Evolutionary conservation across 1,140 invertebrate genomes (phyloP), one percentile per base, ranked within the genome.

Genomic region (Zaprionus gabonicus): DNA sequence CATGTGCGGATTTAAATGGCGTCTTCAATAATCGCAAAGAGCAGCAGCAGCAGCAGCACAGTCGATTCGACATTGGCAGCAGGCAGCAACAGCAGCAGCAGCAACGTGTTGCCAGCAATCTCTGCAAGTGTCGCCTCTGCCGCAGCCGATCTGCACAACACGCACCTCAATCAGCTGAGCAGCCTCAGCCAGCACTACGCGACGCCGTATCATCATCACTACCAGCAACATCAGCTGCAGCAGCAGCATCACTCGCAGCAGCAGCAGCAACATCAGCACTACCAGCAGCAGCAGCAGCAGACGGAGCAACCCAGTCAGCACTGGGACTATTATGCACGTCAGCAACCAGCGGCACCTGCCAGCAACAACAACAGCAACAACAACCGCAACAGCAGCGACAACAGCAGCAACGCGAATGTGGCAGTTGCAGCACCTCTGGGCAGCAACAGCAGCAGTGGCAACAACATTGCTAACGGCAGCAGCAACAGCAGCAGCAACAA

Each of bases 1-100:
- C 91, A 66, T 58, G 67, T 76, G 62, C 58, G 83, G 58, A 69
- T 77, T 87, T 92, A 92, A 92, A 92, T 92, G 91, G 91, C 91
- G 85, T 92, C 91, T 77, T 81, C 91, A 92, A 91, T 92, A 84
- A 91, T 92, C 82, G 91, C 91, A 81, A 88, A 87, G 72, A 81
- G 77, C 69, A 82, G 86, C 84, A 81, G 70, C 58, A 76, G 83
- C 80, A 81, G 79, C 78, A 81, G 79, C 79, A 72, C 68, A 53
- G 82, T 84, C 71, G 91, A 92, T 69, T 67, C 76, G 68, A 66
- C 70, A 80, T 64, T 74, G 51, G 44, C 71, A 76, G 51, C 73
- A 7, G 41, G n/a, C 41, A 46, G 41, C 20, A 34, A 31, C 31
- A 31, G 65, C 72, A 65, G 25, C 88, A 75, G 41, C 76, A 64